A percentile compares a stretch with the other conserved stretches of the same genome.
These are phyloP conservation scores for Diplogasteroides magnus DNA, from an alignment of 1,140 invertebrate genomes.

Conservation along the genomic window DNA sequence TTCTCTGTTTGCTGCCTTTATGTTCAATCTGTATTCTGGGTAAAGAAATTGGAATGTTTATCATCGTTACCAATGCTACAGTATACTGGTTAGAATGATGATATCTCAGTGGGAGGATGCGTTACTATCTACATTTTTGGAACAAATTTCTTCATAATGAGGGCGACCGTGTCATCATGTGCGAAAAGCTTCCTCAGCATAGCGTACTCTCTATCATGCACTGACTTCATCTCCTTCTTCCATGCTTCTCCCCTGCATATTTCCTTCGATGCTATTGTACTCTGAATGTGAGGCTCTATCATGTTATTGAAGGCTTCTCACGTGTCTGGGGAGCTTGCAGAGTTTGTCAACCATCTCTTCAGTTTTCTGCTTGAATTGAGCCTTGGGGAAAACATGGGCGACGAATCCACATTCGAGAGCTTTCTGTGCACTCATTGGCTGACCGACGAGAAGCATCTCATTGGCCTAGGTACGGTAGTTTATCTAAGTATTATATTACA, in stretches of 20 bases:
- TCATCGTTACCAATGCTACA: no score
- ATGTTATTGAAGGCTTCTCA: neutral
- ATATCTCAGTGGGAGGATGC: no score
- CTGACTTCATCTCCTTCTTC: neutral
- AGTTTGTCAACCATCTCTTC: constrained; percentile 1
- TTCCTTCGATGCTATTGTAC: neutral
- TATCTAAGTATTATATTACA: neutral
- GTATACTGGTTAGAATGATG: no score
- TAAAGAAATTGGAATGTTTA: no score
- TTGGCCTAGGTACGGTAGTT: constrained; percentile 14
- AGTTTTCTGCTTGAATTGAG: constrained; percentile 14
- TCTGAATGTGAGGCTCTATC: neutral
- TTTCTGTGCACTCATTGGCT: constrained; percentile 18
- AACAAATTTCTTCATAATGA: neutral
- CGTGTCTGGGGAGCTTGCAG: neutral
- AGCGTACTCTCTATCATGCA: neutral
- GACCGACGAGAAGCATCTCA: constrained; percentile 31
- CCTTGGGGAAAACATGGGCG: constrained; percentile 15
- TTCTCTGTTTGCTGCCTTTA: no score
- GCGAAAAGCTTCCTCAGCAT: neutral
- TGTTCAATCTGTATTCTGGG: no score
- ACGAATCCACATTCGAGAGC: constrained; percentile 23
- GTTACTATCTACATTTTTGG: no score
- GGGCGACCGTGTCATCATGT: neutral
- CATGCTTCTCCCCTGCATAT: neutral